These are phyloP conservation scores for Hexactinellida sp. DNA, from an alignment of 37 sponge, comb jelly and placozoan species.

Conservation along the genomic window DNA sequence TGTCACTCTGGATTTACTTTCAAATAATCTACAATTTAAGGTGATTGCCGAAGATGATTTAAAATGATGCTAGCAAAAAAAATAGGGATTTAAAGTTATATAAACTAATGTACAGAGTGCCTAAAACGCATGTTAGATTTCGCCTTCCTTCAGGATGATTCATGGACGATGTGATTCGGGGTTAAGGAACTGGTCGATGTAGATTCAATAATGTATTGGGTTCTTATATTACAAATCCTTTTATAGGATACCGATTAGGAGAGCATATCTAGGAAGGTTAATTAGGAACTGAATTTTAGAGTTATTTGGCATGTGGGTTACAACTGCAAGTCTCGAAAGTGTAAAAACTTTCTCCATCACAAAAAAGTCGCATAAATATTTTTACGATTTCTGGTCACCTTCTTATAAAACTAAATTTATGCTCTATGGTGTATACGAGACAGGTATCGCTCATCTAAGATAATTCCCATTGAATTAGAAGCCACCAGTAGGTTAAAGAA, in stretches of 20 bases:
- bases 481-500: background rate
- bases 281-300: background rate
- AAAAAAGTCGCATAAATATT: background rate
- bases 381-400: background rate
- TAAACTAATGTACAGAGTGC: background rate
- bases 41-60: background rate
- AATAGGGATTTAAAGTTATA: background rate
- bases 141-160: background rate
- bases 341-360: background rate
- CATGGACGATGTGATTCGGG: background rate
- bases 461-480: background rate
- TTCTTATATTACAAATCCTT: conserved; percentile 14
- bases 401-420: background rate
- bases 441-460: background rate
- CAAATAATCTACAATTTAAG: background rate
- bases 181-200: background rate
- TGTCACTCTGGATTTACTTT: background rate
- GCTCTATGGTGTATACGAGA: background rate
- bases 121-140: conserved; percentile 2
- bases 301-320: background rate
- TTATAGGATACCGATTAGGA: conserved; percentile 10
- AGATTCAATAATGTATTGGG: background rate
- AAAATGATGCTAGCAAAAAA: conserved; percentile 3
- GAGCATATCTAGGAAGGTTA: background rate
- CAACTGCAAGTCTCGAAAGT: conserved; percentile 10